Conservation (phyloP, 2,113 vertebrate species). For the Zeus faber region DNA sequence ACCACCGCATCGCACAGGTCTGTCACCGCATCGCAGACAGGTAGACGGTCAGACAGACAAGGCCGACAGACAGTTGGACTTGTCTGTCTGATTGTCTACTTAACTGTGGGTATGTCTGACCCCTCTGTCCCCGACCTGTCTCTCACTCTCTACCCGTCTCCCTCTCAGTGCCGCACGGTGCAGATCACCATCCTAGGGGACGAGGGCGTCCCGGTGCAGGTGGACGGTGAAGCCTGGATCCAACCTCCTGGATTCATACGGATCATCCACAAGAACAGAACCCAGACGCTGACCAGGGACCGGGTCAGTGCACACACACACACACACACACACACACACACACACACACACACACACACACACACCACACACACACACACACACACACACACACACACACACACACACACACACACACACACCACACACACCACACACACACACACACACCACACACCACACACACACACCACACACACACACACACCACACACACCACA, state of each 20-base stretch:
- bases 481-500: too few relatives aligned
- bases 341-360: not conserved
- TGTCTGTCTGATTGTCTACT: not conserved
- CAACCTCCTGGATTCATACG: conserved; percentile 94
- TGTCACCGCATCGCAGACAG: too few relatives aligned
- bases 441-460: not conserved
- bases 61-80: too few relatives aligned
- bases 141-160: not conserved
- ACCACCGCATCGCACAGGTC: conserved; percentile 96
- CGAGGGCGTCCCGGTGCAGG: conserved; percentile 95
- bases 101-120: not conserved
- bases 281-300: conserved; percentile 93
- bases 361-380: conserved; percentile 6
- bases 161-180: conserved; percentile 87
- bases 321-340: not conserved
- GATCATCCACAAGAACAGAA: conserved; percentile 96
- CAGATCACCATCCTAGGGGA: conserved; percentile 97
- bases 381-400: conserved; percentile 8
- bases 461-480: not conserved
- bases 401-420: conserved; percentile 6
- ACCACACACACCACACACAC: not conserved
- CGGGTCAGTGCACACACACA: conserved; percentile 70
- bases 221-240: conserved; percentile 98
- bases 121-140: conserved; percentile 1
- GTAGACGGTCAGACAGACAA: not conserved